Percentiles rank a stretch among this genome's conserved stretches.
These are phyloP conservation scores for Cossypha caffra DNA, from an alignment of 2,797 vertebrate genomes.

Conservation along the genomic window DNA sequence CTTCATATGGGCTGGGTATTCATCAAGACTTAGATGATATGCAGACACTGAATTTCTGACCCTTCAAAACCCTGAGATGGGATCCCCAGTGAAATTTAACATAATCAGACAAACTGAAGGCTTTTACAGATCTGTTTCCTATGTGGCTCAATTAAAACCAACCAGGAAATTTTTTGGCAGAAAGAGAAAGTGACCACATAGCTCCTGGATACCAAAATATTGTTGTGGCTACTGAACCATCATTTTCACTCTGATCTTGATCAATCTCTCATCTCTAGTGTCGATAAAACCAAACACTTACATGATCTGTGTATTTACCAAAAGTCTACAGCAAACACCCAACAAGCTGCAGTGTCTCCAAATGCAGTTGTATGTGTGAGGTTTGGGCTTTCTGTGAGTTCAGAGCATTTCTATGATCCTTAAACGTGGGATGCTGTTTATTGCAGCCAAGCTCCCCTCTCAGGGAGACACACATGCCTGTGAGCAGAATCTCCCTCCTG, in stretches of 20 bases:
- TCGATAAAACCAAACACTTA: neutral
- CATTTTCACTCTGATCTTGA: neutral
- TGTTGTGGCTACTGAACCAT: neutral
- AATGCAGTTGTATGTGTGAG: neutral
- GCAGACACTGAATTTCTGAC: neutral
- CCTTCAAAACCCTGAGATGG: neutral
- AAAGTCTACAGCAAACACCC: neutral
- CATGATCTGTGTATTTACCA: neutral
- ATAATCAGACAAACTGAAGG: neutral
- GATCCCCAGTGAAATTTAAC: neutral
- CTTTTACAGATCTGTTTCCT: neutral
- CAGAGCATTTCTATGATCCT: neutral
- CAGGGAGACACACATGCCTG: neutral
- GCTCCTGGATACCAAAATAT: neutral
- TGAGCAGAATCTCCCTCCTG: neutral
- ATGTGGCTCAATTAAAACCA: neutral
- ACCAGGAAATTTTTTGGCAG: neutral
- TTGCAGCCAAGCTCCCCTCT: neutral
- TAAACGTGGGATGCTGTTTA: neutral
- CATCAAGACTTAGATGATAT: neutral
- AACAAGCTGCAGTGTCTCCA: neutral
- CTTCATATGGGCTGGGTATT: neutral
- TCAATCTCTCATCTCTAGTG: neutral
- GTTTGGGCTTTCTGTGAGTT: neutral
- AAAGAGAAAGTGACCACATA: neutral